These are phyloP conservation scores for Megamerina dolium DNA, from an alignment of 2,888 invertebrate genomes.

Conservation along the genomic window DNA sequence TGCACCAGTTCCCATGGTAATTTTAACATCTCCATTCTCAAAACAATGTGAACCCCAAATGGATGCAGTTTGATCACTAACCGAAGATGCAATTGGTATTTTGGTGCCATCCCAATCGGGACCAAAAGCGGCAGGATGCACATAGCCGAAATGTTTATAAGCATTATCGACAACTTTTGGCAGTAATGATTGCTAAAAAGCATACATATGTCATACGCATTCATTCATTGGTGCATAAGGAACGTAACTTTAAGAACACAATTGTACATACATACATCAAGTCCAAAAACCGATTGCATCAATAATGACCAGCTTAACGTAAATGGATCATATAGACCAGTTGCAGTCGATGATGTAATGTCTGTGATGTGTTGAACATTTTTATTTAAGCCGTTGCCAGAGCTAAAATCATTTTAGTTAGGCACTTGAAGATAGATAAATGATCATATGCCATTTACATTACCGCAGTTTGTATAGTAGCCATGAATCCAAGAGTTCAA, in stretches of 20 bases:
- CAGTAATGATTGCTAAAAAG: constrained; percentile 60
- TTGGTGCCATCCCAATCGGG: constrained; percentile 41
- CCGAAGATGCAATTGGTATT: constrained; percentile 61
- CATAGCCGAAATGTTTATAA: constrained; percentile 62
- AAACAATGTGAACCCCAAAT: constrained; percentile 84
- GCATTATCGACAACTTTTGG: constrained; percentile 77
- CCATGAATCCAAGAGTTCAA: constrained; percentile 92
- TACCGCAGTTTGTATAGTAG: constrained; percentile 71
- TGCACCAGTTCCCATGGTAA: constrained; percentile 88
- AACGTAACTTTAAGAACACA: constrained; percentile 2
- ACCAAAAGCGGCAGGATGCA: constrained; percentile 65
- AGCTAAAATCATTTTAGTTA: constrained; percentile 19
- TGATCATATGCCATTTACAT: not conserved
- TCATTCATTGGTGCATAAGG: too few species aligned
- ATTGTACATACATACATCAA: constrained; percentile 46
- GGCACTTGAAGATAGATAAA: not conserved
- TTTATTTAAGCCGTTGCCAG: constrained; percentile 31
- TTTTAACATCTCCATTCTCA: constrained; percentile 69
- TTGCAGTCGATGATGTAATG: constrained; percentile 83
- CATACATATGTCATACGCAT: too few species aligned
- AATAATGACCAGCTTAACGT: constrained; percentile 71
- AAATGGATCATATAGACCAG: constrained; percentile 92
- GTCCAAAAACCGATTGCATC: constrained; percentile 64
- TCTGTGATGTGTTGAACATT: constrained; percentile 68
- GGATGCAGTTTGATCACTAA: constrained; percentile 74